Conservation (phyloP, 2,888 invertebrate species). For the Caenorhabditis zanzibari region DNA sequence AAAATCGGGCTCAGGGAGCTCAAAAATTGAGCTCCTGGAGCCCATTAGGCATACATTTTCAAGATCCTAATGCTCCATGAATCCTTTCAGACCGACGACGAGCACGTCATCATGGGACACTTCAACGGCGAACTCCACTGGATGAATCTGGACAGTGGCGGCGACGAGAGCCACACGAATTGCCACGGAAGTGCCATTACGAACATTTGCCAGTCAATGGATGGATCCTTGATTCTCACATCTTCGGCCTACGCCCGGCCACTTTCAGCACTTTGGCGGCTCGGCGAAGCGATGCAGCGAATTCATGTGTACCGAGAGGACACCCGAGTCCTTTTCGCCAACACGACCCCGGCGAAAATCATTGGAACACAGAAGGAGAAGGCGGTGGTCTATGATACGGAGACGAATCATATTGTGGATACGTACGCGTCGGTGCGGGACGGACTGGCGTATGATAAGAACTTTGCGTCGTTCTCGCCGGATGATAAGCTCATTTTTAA, state of each 20-base stretch:
- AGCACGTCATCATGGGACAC: constrained; percentile 91
- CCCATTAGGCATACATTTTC: too few species aligned
- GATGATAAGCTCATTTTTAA: constrained; percentile 66
- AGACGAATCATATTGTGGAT: constrained; percentile 89
- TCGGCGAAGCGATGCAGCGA: constrained; percentile 85
- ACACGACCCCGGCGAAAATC: constrained; percentile 89
- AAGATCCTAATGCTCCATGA: too few species aligned
- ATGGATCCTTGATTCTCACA: constrained; percentile 90
- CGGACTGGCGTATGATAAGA: constrained; percentile 47
- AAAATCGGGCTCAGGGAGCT: too few species aligned
- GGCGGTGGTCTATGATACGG: constrained; percentile 93
- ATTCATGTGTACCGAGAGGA: constrained; percentile 85
- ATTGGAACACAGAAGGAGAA: constrained; percentile 92
- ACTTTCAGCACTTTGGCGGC: constrained; percentile 89
- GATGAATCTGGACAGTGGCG: constrained; percentile 91
- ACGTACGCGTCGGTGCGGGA: constrained; percentile 86
- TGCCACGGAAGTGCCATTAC: constrained; percentile 94
- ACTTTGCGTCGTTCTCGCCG: constrained; percentile 69
- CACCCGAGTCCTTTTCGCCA: constrained; percentile 90
- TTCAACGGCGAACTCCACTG: constrained; percentile 93
- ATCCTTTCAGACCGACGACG: constrained; percentile 86
- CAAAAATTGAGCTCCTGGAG: too few species aligned
- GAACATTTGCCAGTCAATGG: constrained; percentile 86
- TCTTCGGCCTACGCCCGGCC: constrained; percentile 92
- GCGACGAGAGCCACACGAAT: constrained; percentile 89